A percentile compares a stretch with the other conserved stretches of the same genome.
Conservation (phyloP, 1,140 invertebrate species). For the Epicauta chinensis region DNA sequence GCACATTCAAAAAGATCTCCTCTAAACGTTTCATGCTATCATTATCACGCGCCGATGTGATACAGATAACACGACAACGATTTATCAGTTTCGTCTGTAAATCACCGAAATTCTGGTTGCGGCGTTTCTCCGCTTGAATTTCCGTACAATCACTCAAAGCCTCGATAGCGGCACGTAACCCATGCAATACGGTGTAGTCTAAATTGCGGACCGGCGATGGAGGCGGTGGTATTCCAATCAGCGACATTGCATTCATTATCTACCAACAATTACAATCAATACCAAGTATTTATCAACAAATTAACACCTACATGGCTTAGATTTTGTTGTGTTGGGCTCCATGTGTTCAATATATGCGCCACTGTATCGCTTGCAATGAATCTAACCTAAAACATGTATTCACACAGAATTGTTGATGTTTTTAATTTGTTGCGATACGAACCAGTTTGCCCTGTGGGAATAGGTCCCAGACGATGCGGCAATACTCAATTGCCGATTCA, state of each 20-base stretch:
- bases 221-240: constrained; percentile 59
- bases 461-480: constrained; percentile 92
- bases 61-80: constrained; percentile 79
- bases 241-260: constrained; percentile 66
- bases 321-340: constrained; percentile 74
- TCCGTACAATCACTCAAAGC: constrained; percentile 76
- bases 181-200: constrained; percentile 73
- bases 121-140: constrained; percentile 48
- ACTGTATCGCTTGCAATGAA: constrained; percentile 78
- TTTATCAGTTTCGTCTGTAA: constrained; percentile 32
- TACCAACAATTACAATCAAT: constrained; percentile 37
- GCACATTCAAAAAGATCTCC: constrained; percentile 74
- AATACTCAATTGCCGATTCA: constrained; percentile 91
- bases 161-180: constrained; percentile 81
- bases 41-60: constrained; percentile 80
- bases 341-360: constrained; percentile 74
- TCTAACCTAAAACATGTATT: constrained; percentile 55
- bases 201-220: constrained; percentile 44
- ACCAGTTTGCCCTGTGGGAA: constrained; percentile 85
- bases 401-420: not conserved
- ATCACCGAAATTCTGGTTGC: constrained; percentile 15
- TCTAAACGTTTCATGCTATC: constrained; percentile 75
- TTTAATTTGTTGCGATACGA: constrained; percentile 30
- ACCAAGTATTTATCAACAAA: too few species aligned
- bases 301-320: constrained; percentile 69